Base-by-base conservation (phyloP, 2,113 vertebrate species). In the Pluvianellus socialis region DNA sequence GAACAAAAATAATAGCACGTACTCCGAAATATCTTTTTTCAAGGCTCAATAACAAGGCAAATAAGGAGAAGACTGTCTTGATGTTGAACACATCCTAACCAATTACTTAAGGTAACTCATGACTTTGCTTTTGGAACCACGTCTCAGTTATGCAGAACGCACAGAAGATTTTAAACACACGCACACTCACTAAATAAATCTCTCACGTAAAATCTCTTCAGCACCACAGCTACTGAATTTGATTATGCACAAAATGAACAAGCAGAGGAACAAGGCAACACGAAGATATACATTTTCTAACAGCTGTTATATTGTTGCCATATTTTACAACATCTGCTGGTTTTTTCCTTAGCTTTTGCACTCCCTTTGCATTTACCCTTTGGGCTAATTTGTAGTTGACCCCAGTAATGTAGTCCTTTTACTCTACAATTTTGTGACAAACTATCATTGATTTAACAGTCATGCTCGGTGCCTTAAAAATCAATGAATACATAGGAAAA, bases 321-420 rank as follows among this genome's bases (percentile, higher is more conserved):
- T 89, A 86, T 94, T 98, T 97, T 86, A 90, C 20, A 95, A 84
- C 38, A 95, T 94, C 82, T 96, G 68, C 19, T 55, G n/a, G 0
- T 22, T 94, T 94, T 96, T 53, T 40, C 71, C 74, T 88, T 32
- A 66, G 81, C 63, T 97, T 96, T 95, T 94, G 62, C 75, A 52
- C 79, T 95, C 91, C 66, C 72, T 97, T 96, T 94, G 50, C 96
- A 84, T 93, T 97, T 97, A 97, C 92, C 92, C 96, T 97, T 95
- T 96, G 87, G 96, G 93, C 89, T 98, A 98, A 98, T 98, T 97
- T 97, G 96, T 88, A 97, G 92, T 92, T 98, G 97, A 98, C 97
- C 97, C 59, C 62, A 65, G 88, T 96, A 96, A 98, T 82, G 82
- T 15, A 97, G 90, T 82, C 85, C 85, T 96, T 97, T 97, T 90